These are phyloP conservation scores for Pteruthius melanotis DNA, from an alignment of 2,113 vertebrate genomes.

Conservation along the genomic window DNA sequence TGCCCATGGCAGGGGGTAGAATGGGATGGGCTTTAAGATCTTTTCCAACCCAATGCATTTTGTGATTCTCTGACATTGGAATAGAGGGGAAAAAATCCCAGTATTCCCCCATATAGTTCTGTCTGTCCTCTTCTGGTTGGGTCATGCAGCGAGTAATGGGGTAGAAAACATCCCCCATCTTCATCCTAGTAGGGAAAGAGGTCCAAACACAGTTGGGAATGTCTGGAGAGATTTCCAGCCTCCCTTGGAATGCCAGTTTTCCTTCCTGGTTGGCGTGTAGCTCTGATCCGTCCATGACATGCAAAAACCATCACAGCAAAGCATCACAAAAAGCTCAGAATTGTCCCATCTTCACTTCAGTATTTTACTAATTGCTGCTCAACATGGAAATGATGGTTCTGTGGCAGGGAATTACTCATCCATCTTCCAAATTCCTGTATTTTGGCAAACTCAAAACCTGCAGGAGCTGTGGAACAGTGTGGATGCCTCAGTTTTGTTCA, in stretches of 20 bases:
- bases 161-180: neutral
- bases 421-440: neutral
- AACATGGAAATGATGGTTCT: neutral
- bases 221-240: neutral
- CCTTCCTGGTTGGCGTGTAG: neutral
- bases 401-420: neutral
- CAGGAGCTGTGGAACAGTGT: accelerated
- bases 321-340: neutral
- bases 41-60: neutral
- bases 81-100: accelerated
- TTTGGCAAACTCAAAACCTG: neutral
- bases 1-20: neutral
- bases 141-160: neutral
- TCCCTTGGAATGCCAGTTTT: neutral
- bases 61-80: neutral
- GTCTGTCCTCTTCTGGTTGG: neutral
- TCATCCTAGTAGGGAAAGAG: neutral
- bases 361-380: neutral
- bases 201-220: neutral
- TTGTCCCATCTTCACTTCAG: neutral
- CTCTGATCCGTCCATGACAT: neutral
- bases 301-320: neutral
- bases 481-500: neutral
- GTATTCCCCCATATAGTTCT: accelerated
- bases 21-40: neutral